Base-by-base conservation (phyloP, 2,888 invertebrate genomes). In the Heterodera filipjevi region DNA sequence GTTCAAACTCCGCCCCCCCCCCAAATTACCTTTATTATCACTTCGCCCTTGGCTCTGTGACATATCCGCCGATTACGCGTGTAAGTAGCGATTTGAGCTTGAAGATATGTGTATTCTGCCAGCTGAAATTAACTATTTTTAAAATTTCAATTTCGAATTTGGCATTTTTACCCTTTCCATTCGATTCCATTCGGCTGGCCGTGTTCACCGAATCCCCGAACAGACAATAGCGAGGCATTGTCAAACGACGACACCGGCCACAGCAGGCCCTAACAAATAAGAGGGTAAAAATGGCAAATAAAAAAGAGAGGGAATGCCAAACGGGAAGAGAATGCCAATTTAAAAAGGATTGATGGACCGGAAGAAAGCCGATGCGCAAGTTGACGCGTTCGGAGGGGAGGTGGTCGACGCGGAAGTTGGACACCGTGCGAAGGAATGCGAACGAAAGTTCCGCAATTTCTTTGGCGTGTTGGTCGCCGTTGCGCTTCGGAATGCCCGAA, bases 101-200 rank as follows among this genome's bases (percentile, higher is more conserved):
- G 82, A 82, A 19, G 87, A 87, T n/a, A 88, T 88, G 79, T 88
- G 88, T 14, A 88, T 85, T 77, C 84, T 77, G 32, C 87, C 88
- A 30, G 84, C 84, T 84, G 71, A 66, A n/a, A n/a, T n/a, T n/a
- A n/a, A n/a, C n/a, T n/a, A n/a, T n/a, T n/a, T n/a, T n/a, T n/a
- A n/a, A n/a, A n/a, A n/a, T n/a, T n/a, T n/a, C n/a, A n/a, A n/a
- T n/a, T n/a, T n/a, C n/a, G n/a, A n/a, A n/a, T n/a, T n/a, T n/a
- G n/a, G n/a, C 83, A 73, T n/a, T 35, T 76, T 76, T 59, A 85
- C 84, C 80, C 86, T 80, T 84, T 35, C 85, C 85, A 70, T 81
- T 79, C 22, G 64, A 66, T 44, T 72, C 73, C 73, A 72, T 72
- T 39, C 73, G 49, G 59, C 73, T 72, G 59, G 73, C 73, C 32